phyloP scores from a whole-genome alignment of 2,888 invertebrate species.

The Lutraria lutraria region DNA sequence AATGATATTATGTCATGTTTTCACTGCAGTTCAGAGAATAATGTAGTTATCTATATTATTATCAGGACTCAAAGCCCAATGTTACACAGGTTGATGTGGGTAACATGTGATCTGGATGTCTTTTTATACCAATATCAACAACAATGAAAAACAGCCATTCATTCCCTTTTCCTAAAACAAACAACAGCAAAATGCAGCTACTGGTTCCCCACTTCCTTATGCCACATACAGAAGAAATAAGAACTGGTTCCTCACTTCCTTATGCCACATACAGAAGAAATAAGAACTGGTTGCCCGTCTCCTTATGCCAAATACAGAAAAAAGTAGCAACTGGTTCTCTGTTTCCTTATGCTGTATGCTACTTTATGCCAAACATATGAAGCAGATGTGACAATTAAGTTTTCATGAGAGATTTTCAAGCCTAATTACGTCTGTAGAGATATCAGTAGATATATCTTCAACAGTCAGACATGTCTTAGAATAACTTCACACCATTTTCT shows the following conservation, averaged over 20 bases:
- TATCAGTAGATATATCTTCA: neutral
- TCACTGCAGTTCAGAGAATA: too few relatives aligned
- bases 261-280: neutral
- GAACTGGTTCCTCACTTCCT: neutral
- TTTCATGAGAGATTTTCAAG: neutral
- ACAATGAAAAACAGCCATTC: too few relatives aligned
- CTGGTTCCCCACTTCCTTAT: neutral
- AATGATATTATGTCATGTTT: too few relatives aligned
- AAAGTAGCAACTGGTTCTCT: neutral
- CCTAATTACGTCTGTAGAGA: neutral
- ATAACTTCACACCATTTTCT: slow-evolving; percentile 12
- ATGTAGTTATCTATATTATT: too few relatives aligned
- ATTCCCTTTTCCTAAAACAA: neutral
- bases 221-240: neutral
- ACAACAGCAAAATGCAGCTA: neutral
- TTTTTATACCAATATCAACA: too few relatives aligned
- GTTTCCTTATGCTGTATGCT: neutral
- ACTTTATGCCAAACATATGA: neutral
- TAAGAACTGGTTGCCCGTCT: neutral
- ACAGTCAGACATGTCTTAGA: neutral
- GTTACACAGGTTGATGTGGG: too few relatives aligned
- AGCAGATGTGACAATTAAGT: slow-evolving; percentile 12
- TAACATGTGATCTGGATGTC: too few relatives aligned
- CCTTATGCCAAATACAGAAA: neutral
- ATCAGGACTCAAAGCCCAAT: too few relatives aligned